A percentile compares a stretch with the other conserved stretches of the same genome.
Conservation (phyloP, 2,888 invertebrate species). For the Schizaphis graminum region DNA sequence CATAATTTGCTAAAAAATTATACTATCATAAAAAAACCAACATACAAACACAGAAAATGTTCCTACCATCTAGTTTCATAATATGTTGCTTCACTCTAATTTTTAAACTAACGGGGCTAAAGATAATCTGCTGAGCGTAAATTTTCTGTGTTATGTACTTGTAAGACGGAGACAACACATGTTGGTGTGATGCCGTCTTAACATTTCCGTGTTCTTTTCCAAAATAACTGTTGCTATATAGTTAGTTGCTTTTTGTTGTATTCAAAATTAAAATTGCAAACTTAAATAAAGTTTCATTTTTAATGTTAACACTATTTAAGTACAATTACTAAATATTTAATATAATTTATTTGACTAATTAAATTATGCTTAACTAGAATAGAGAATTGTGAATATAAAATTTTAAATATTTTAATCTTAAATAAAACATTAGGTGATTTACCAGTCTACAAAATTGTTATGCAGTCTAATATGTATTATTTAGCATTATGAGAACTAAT, state of each 20-base stretch:
- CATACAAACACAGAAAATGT: too few species aligned
- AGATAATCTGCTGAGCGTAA: too few species aligned
- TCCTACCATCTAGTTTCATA: too few species aligned
- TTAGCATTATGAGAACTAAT: background rate
- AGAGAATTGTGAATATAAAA: background rate
- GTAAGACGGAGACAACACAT: too few species aligned
- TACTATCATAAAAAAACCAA: too few species aligned
- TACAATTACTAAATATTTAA: background rate
- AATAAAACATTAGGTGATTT: background rate
- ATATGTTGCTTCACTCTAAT: too few species aligned
- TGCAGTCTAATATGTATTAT: background rate
- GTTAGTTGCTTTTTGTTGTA: background rate
- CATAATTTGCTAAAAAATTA: too few species aligned
- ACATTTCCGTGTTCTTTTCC: background rate
- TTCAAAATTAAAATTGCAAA: background rate
- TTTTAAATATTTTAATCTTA: background rate
- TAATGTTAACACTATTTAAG: background rate
- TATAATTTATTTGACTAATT: background rate
- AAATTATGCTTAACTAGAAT: background rate
- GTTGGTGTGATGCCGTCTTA: background rate
- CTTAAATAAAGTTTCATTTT: background rate
- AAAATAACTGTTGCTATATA: background rate
- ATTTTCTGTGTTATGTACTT: too few species aligned
- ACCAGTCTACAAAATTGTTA: background rate
- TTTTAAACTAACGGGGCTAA: too few species aligned